Evolutionary conservation across 2,888 invertebrate species (phyloP).

Genomic region (Ypsolopha scabrella): DNA sequence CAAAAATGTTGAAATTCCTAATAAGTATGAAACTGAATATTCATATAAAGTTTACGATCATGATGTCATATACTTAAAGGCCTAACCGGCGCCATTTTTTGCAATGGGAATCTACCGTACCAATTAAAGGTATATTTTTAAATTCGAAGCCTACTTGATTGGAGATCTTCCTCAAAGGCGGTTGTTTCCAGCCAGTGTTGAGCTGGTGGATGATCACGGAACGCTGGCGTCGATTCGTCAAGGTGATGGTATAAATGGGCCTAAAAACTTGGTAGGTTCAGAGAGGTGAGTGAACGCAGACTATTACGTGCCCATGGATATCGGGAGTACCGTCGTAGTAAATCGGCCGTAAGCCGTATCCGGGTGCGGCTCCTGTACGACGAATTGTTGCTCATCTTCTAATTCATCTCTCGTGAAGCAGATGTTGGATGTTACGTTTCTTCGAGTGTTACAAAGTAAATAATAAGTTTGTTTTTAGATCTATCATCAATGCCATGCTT

Average conservation of each 20-base stretch:
- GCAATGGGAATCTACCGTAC: no score
- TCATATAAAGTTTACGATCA: background rate
- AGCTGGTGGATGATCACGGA: constrained; percentile 31
- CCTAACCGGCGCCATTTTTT: no score
- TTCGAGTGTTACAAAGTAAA: no score
- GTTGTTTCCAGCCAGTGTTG: background rate
- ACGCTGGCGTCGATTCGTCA: constrained; percentile 40
- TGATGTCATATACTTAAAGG: background rate
- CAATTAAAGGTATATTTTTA: background rate
- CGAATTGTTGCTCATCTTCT: constrained; percentile 18
- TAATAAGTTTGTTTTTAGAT: no score
- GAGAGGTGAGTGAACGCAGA: constrained; percentile 35
- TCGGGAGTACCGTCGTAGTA: constrained; percentile 47
- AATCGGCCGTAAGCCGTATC: constrained; percentile 46
- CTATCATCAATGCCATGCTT: no score
- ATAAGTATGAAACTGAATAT: background rate
- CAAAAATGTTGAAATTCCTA: background rate
- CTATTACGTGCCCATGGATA: constrained; percentile 45
- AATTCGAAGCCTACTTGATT: background rate
- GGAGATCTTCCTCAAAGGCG: background rate
- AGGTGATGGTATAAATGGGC: constrained; percentile 19
- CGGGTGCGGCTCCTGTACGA: constrained; percentile 24
- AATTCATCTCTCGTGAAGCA: background rate
- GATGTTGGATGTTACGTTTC: no score
- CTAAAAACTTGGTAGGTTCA: constrained; percentile 2